A percentile compares a stretch with the other conserved stretches of the same genome.
Conservation (phyloP, 1,140 invertebrate genomes). For the Phenacoccus solenopsis region DNA sequence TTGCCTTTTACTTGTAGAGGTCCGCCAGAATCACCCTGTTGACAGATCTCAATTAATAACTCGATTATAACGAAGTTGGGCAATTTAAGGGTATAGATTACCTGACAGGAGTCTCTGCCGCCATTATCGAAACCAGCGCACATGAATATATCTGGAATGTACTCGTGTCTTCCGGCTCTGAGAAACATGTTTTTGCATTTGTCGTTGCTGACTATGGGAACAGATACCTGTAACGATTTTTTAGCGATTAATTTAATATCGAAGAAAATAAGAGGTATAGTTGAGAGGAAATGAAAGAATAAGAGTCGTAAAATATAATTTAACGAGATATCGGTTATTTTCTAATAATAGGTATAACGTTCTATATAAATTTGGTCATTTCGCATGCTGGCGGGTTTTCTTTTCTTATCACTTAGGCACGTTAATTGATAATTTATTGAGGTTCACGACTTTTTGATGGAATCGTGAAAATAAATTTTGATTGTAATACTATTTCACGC, state of each 20-base stretch:
- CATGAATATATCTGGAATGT: constrained; percentile 86
- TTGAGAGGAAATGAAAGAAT: no score
- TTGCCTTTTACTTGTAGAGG: constrained; percentile 77
- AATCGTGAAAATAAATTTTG: constrained; percentile 3
- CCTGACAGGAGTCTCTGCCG: constrained; percentile 81
- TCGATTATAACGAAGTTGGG: no score
- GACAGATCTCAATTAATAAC: no score
- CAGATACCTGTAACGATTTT: constrained; percentile 58
- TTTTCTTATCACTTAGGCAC: no score
- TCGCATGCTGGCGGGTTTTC: no score
- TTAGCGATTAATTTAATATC: neutral
- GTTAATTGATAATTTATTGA: no score
- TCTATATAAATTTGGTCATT: no score
- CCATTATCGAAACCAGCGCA: constrained; percentile 83
- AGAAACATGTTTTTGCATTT: constrained; percentile 86
- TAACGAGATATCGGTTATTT: no score
- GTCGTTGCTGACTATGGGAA: constrained; percentile 86
- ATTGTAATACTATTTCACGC: neutral
- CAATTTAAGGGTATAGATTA: no score
- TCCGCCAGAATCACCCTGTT: constrained; percentile 84
- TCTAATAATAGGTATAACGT: no score
- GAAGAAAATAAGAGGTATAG: no score
- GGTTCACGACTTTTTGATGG: neutral
- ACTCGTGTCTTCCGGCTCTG: constrained; percentile 74
- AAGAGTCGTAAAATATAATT: no score